These are phyloP conservation scores for Cordilura impudica DNA, from an alignment of 2,888 invertebrate species.

Conservation along the genomic window DNA sequence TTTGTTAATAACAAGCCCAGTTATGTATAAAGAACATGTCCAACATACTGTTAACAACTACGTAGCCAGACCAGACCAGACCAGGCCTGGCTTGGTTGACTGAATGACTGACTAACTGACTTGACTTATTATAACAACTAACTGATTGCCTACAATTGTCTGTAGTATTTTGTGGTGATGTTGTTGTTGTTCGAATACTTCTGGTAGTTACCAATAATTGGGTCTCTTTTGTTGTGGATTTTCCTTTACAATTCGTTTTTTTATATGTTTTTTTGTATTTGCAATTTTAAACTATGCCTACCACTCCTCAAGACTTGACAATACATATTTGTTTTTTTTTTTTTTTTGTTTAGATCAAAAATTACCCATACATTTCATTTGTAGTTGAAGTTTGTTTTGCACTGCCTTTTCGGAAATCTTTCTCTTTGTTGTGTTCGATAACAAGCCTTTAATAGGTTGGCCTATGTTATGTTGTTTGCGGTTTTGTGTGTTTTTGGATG, in stretches of 20 bases:
- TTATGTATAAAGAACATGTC: neutral
- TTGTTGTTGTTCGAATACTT: neutral
- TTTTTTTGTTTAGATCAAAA: constrained; percentile 7
- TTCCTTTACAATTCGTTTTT: constrained; percentile 6
- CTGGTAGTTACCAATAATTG: constrained; percentile 54
- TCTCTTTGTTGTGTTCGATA: constrained; percentile 12
- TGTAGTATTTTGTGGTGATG: neutral
- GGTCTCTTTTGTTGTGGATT: constrained; percentile 49
- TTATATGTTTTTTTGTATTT: neutral
- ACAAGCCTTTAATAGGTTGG: no score
- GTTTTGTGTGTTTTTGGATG: constrained; percentile 23
- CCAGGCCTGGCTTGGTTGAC: neutral
- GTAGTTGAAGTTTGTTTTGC: constrained; percentile 7
- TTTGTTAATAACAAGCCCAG: neutral
- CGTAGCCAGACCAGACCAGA: neutral
- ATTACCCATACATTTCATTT: constrained; percentile 46
- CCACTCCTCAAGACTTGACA: constrained; percentile 41
- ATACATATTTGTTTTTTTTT: neutral
- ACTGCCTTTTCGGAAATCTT: neutral
- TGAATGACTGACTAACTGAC: constrained; percentile 40
- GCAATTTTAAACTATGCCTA: constrained; percentile 34
- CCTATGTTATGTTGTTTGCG: neutral
- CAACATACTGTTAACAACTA: neutral
- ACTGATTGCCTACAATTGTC: constrained; percentile 40
- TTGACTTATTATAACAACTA: constrained; percentile 21